Evolutionary conservation across 2,113 vertebrate genomes (phyloP).

Genomic region (Turnix velox): DNA sequence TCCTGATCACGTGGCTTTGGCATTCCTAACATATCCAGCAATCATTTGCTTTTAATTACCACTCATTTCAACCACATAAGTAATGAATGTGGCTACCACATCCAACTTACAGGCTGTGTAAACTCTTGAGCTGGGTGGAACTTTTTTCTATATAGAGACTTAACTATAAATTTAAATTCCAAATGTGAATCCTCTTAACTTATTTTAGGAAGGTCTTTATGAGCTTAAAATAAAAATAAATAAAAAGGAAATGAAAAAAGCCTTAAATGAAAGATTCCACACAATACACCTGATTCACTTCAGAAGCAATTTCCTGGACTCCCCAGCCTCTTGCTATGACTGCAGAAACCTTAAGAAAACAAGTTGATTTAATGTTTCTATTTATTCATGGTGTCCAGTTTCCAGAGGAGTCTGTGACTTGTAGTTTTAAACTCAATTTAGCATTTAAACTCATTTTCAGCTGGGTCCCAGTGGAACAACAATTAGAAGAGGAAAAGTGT

Average conservation of each 20-base stretch:
- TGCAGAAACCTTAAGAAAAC: slow-evolving; percentile 70
- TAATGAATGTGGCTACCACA: slow-evolving; percentile 49
- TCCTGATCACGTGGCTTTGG: slow-evolving; percentile 62
- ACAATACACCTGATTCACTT: slow-evolving; percentile 70
- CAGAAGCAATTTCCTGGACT: slow-evolving; percentile 64
- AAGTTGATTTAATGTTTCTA: slow-evolving; percentile 73
- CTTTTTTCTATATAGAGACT: slow-evolving; percentile 17
- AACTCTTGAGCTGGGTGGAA: slow-evolving; percentile 29
- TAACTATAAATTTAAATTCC: background rate
- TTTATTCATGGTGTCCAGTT: slow-evolving; percentile 75
- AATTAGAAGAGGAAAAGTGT: slow-evolving; percentile 71
- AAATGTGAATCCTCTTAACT: slow-evolving; percentile 49
- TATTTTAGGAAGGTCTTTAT: slow-evolving; percentile 53
- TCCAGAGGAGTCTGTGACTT: slow-evolving; percentile 68
- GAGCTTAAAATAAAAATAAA: slow-evolving; percentile 53
- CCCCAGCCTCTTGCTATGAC: slow-evolving; percentile 47
- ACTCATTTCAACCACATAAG: slow-evolving; percentile 63
- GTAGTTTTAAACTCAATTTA: slow-evolving; percentile 78
- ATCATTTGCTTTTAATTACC: slow-evolving; percentile 75
- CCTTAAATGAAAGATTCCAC: slow-evolving; percentile 57
- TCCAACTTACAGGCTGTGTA: background rate
- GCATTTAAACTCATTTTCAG: slow-evolving; percentile 79
- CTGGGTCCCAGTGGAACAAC: slow-evolving; percentile 67
- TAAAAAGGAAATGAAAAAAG: slow-evolving; percentile 60
- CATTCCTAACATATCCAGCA: slow-evolving; percentile 46